Evolutionary conservation across 2,888 invertebrate genomes (phyloP).

Genomic region (Trachelus iudaicus): DNA sequence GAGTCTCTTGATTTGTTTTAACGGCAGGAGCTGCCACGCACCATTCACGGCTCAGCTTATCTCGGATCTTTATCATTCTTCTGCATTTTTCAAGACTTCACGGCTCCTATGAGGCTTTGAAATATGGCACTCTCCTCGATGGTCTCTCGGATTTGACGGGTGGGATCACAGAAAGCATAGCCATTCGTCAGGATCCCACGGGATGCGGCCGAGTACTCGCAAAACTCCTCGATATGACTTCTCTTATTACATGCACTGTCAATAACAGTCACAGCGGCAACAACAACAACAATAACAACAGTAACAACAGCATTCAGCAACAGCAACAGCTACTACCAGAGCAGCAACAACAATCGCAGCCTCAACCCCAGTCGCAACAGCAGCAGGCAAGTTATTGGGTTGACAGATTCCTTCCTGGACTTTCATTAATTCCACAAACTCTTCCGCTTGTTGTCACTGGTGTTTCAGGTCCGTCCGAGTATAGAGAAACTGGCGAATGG

Average conservation of each 20-base stretch:
- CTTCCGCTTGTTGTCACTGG: background rate
- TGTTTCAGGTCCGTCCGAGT: slow-evolving; percentile 68
- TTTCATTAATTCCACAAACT: background rate
- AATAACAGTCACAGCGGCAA: slow-evolving; percentile 63
- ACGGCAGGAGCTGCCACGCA: background rate
- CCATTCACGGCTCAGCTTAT: background rate
- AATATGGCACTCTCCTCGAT: slow-evolving; percentile 90
- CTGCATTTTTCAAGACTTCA: slow-evolving; percentile 74
- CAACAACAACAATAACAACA: background rate
- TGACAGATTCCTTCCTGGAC: background rate
- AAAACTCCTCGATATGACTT: slow-evolving; percentile 82
- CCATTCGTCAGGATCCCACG: slow-evolving; percentile 77
- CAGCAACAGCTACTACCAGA: background rate
- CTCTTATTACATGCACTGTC: slow-evolving; percentile 84
- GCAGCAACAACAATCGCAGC: background rate
- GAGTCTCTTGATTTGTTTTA: slow-evolving; percentile 55
- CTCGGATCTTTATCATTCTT: slow-evolving; percentile 1
- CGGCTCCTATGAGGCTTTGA: slow-evolving; percentile 92
- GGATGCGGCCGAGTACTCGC: slow-evolving; percentile 75
- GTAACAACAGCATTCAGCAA: background rate
- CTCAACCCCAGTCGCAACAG: slow-evolving; percentile 28
- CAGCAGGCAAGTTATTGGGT: slow-evolving; percentile 37
- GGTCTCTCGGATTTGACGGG: slow-evolving; percentile 90
- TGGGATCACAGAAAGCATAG: slow-evolving; percentile 86
- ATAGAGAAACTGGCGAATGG: slow-evolving; percentile 77